Evolutionary conservation across 2,113 vertebrate species (phyloP).

Genomic region (Podarcis raffonei): DNA sequence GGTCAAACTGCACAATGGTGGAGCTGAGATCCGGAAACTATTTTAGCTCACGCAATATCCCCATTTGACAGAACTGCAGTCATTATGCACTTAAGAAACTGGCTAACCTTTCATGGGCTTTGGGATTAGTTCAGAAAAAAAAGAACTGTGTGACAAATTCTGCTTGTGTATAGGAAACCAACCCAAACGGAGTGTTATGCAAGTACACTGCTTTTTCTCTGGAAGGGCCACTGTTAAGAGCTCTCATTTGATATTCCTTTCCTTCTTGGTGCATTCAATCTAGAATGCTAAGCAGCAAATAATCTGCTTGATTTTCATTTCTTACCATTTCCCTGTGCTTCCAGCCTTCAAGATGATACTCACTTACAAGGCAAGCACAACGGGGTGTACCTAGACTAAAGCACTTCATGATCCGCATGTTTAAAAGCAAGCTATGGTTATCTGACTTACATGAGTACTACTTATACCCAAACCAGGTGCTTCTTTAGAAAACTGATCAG

Average conservation of each 20-base stretch:
- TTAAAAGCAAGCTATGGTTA: neutral
- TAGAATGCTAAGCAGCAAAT: neutral
- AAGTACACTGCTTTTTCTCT: neutral
- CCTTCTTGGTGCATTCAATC: neutral
- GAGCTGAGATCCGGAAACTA: neutral
- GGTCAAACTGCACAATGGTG: neutral
- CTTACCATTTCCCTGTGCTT: neutral
- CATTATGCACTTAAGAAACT: neutral
- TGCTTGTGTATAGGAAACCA: neutral
- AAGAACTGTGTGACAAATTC: neutral
- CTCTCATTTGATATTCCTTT: neutral
- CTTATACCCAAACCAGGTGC: neutral
- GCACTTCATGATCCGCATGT: neutral
- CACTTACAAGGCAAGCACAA: slow-evolving; percentile 36
- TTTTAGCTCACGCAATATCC: neutral
- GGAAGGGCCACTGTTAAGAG: neutral
- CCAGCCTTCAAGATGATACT: neutral
- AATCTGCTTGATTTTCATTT: neutral
- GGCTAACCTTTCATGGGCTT: neutral
- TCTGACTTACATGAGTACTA: neutral
- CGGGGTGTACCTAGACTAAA: slow-evolving; percentile 21
- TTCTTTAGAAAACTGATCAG: neutral
- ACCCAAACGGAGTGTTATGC: neutral
- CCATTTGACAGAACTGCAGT: neutral
- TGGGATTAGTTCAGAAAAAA: neutral